These are phyloP conservation scores for Ficedula albicollis DNA, from an alignment of 2,797 vertebrate genomes.

Conservation along the genomic window DNA sequence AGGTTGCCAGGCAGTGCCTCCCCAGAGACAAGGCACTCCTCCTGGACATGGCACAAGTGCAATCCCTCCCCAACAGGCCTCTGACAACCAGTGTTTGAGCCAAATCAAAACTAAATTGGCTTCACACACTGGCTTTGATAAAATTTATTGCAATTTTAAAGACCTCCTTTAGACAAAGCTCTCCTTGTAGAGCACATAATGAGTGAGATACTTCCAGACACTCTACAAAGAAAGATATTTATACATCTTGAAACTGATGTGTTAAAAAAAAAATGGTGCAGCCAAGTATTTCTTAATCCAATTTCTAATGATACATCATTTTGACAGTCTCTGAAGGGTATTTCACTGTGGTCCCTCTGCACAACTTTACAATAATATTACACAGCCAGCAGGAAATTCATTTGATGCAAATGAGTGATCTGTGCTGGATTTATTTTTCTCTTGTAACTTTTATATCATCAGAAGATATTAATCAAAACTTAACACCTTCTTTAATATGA, in stretches of 20 bases:
- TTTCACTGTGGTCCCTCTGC: background rate
- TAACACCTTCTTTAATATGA: background rate
- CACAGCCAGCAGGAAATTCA: background rate
- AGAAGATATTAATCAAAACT: background rate
- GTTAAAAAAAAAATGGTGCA: background rate
- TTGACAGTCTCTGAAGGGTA: background rate
- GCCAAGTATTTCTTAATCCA: background rate
- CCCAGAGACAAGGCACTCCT: background rate
- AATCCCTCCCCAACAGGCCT: background rate
- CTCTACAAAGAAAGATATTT: background rate
- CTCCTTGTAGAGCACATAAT: too few relatives aligned
- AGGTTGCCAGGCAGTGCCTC: too few relatives aligned
- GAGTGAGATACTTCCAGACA: background rate
- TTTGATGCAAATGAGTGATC: background rate
- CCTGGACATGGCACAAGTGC: background rate
- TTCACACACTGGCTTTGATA: background rate
- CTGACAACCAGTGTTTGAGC: background rate
- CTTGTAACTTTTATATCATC: background rate
- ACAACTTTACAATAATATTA: background rate
- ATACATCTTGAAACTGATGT: background rate
- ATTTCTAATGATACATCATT: background rate
- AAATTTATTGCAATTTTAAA: background rate
- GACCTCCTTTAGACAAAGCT: background rate
- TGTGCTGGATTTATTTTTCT: background rate
- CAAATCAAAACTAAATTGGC: background rate